Conservation (phyloP, 2,888 invertebrate genomes). For the Metellina segmentata region DNA sequence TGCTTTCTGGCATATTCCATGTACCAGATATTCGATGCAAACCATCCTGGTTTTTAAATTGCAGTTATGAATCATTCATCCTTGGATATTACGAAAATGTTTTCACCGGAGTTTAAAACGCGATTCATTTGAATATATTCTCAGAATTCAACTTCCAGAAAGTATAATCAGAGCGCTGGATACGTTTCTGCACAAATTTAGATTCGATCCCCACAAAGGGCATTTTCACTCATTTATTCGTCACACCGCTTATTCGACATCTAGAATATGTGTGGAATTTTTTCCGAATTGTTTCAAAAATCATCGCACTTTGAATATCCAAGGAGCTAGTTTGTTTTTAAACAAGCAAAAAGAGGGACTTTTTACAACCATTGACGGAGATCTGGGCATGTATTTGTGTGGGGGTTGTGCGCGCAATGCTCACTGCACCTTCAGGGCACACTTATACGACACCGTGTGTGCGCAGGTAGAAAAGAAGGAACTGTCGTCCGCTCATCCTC, state of each 20-base stretch:
- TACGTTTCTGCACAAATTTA: background rate
- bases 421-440: constrained; percentile 60
- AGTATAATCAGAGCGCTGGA: too few species aligned
- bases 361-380: background rate
- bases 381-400: too few species aligned
- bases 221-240: constrained; percentile 9
- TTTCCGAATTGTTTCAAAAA: background rate
- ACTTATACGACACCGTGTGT: constrained; percentile 45
- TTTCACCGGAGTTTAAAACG: too few species aligned
- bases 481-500: constrained; percentile 75
- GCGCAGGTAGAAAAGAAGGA: constrained; percentile 76
- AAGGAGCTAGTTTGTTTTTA: background rate
- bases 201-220: constrained; percentile 24
- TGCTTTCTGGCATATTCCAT: too few species aligned
- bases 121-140: too few species aligned
- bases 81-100: too few species aligned
- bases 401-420: background rate
- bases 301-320: background rate
- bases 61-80: too few species aligned
- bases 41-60: too few species aligned
- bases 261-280: background rate
- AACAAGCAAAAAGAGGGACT: background rate
- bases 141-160: background rate
- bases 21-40: too few species aligned
- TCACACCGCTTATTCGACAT: background rate